Conservation (phyloP, 1,140 invertebrate genomes). For the Maconellicoccus hirsutus region DNA sequence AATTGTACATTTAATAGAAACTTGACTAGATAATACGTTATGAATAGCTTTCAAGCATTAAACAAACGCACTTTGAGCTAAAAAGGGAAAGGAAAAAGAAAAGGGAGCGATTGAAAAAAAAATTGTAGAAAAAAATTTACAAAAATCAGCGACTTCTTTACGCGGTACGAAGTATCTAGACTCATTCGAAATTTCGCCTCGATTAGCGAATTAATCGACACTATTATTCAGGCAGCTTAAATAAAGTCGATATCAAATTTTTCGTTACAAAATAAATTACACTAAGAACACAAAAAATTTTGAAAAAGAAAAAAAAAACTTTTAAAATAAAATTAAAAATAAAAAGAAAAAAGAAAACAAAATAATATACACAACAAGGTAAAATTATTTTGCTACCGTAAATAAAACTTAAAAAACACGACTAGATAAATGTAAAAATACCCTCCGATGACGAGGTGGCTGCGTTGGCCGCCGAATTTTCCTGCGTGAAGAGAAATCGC, state of each 20-base stretch:
- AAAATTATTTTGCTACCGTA: constrained; percentile 3
- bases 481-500: neutral
- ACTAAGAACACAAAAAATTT: constrained; percentile 3
- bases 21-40: neutral
- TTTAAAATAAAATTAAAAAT: neutral
- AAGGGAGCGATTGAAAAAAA: neutral
- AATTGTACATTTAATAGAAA: neutral
- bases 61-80: neutral
- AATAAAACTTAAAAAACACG: neutral
- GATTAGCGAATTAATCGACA: too few species aligned
- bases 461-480: neutral
- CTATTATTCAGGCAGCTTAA: too few species aligned
- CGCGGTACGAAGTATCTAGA: too few species aligned
- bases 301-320: neutral
- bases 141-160: neutral
- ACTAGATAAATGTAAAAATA: constrained; percentile 5
- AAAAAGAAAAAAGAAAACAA: neutral
- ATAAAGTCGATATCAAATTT: neutral
- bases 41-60: neutral
- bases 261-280: constrained; percentile 9
- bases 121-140: neutral
- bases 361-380: constrained; percentile 4
- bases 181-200: too few species aligned
- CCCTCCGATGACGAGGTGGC: neutral
- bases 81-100: neutral